Evolutionary conservation across 1,140 invertebrate genomes (phyloP), one percentile per base, ranked within the genome.

Genomic region (Lamellibrachia luymesi): DNA sequence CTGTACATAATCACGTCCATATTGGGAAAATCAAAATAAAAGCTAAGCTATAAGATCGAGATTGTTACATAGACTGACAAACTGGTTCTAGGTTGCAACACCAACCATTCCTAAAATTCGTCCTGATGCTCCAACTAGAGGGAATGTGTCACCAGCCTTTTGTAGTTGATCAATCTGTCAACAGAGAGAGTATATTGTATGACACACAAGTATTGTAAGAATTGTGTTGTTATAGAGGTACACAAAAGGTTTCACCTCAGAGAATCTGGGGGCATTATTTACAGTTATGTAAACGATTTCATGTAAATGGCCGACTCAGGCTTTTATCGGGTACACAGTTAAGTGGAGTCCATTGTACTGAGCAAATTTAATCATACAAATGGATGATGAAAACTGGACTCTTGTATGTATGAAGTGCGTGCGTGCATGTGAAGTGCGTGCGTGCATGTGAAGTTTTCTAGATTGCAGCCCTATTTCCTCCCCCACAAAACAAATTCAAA

Each of bases 91-190:
- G 64, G 13, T 22, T 50, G 22, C 27, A 27, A 52, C 8, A 93
- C 92, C 91, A 93, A 95, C 95, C 94, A 94, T 94, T 93, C 95
- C 95, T 52, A 95, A 92, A 10, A 80, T 92, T 89, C 93, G 94
- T 2, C 94, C 94, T 89, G 94, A 94, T 90, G 92, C 92, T 13
- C 94, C 94, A n/a, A 94, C 52, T 64, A 95, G 64, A 90, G 93
- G 93, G 50, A 95, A 95, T 80, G 93, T 94, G 91, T 95, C 95
- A 22, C 95, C 95, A 91, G 94, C 94, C 27, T 94, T 94, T 27
- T 94, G 93, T 51, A 95, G 90, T 1, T 92, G 50, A 51, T 94
- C 92, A 64, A 95, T 95, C 94, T 95, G 92, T 64, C 94, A 94
- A 89, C n/a, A 93, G 80, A 56, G 49, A 56, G 51, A 92, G 80